Conservation (phyloP, 2,113 vertebrate genomes). For the Antigone vipio region DNA sequence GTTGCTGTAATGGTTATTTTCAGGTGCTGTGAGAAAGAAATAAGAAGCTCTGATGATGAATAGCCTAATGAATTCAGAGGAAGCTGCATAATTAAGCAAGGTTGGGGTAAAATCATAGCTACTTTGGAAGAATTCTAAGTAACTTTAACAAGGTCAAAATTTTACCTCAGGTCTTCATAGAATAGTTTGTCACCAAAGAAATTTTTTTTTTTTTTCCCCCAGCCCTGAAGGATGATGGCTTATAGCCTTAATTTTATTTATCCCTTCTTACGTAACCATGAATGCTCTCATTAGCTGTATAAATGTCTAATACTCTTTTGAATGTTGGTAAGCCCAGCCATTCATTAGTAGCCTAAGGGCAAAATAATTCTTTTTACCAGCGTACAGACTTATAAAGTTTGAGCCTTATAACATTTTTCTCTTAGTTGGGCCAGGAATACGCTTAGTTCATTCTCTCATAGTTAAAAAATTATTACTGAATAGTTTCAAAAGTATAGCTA, state of each 20-base stretch:
- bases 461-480: neutral
- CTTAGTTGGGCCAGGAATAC: neutral
- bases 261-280: neutral
- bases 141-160: slow-evolving; percentile 39
- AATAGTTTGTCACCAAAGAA: neutral
- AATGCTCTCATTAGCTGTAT: slow-evolving; percentile 18
- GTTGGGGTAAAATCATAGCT: neutral
- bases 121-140: slow-evolving; percentile 3
- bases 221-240: neutral
- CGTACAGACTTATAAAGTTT: neutral
- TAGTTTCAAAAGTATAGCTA: neutral
- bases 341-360: slow-evolving; percentile 3
- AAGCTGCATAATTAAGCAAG: slow-evolving; percentile 20
- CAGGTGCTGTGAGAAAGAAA: neutral
- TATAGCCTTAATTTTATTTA: slow-evolving; percentile 49
- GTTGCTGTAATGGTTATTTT: neutral
- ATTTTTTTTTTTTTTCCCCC: neutral
- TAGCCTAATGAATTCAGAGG: neutral
- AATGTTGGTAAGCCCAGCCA: slow-evolving; percentile 16
- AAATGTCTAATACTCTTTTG: slow-evolving; percentile 37
- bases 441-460: neutral
- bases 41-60: neutral
- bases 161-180: slow-evolving; percentile 32
- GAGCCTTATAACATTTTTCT: neutral
- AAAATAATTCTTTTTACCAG: slow-evolving; percentile 1